phyloP scores from a whole-genome alignment of 2,888 invertebrate species.

The Eristalis tenax region DNA sequence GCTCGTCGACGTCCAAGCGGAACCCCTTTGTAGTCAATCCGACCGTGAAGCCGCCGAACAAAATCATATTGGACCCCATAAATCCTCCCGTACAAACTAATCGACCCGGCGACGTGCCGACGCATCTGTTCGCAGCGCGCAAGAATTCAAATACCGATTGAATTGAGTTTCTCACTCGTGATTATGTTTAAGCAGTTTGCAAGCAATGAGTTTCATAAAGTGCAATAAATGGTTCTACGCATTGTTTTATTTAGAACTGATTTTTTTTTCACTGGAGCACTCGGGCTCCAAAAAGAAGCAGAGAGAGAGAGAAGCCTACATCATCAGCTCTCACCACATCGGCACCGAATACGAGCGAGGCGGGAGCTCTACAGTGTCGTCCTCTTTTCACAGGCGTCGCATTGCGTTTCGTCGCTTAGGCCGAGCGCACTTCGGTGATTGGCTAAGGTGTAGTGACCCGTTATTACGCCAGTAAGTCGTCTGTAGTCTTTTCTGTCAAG shows the following conservation, averaged over 20 bases:
- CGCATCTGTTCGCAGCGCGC: constrained; percentile 74
- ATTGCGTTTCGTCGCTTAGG: no score
- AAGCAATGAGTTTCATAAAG: neutral
- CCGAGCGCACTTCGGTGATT: no score
- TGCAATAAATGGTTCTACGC: constrained; percentile 37
- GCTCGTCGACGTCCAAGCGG: constrained; percentile 63
- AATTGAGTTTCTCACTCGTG: neutral
- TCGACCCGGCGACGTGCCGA: constrained; percentile 71
- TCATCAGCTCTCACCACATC: no score
- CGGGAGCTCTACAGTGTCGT: no score
- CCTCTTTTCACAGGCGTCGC: no score
- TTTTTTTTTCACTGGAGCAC: no score
- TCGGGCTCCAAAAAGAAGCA: no score
- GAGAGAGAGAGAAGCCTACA: no score
- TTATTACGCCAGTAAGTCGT: no score
- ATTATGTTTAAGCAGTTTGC: neutral
- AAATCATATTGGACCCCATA: constrained; percentile 75
- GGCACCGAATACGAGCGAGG: no score
- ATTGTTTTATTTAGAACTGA: neutral
- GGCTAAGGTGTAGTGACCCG: no score
- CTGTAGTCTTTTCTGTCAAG: no score
- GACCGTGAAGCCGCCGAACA: constrained; percentile 72
- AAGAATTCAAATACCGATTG: constrained; percentile 44
- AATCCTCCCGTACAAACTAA: constrained; percentile 71
- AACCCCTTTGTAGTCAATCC: constrained; percentile 74